Base-by-base conservation (phyloP, 2,113 vertebrate genomes). In the Mesitornis unicolor region DNA sequence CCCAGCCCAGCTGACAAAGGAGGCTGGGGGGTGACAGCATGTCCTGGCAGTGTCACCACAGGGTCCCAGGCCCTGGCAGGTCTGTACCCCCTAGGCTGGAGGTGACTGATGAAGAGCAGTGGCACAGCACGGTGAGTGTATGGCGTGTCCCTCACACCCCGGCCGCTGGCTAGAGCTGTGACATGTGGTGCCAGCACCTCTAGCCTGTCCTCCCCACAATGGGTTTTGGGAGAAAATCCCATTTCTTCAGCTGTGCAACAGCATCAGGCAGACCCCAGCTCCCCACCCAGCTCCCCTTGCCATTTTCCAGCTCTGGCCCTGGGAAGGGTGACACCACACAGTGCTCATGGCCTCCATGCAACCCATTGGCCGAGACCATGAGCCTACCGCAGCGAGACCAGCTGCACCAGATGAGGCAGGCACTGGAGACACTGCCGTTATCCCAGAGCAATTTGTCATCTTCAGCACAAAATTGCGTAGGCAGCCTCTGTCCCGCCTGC, bases 321-420 rank as follows among this genome's bases (percentile, higher is more conserved):
- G 4, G 70, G 33, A 29, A 25, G 50, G 33, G 43, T 64, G 43
- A 18, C 13, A 8, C 33, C 4, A 3, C 21, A 2, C 1, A 3
- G 35, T 35, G 43, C 71, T 68, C 1, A 0, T 24, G 38, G 31
- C 29, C 69, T 19, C 22, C 1, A 2, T 53, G 10, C 69, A 38
- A 10, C 54, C 33, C 45, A 9, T 29, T 0, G 0, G 11, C 26
- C 1, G 8, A 71, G 78, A 45, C 28, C 7, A 0, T 0, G 4
- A n/a, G 15, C 50, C 47, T 33, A 16, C 15, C 1, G 0, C 7
- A 7, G 43, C 0, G 16, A 60, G 42, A 40, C 26, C 4, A 2
- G 50, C 68, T 21, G 74, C 1, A 1, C 68, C 1, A 8, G 33
- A 1, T 24, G 77, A 67, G 43, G 61, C 1, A 3, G 35, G 76